Evolutionary conservation across 2,888 invertebrate genomes (phyloP).

Genomic region (Mesorhabditis sp.): DNA sequence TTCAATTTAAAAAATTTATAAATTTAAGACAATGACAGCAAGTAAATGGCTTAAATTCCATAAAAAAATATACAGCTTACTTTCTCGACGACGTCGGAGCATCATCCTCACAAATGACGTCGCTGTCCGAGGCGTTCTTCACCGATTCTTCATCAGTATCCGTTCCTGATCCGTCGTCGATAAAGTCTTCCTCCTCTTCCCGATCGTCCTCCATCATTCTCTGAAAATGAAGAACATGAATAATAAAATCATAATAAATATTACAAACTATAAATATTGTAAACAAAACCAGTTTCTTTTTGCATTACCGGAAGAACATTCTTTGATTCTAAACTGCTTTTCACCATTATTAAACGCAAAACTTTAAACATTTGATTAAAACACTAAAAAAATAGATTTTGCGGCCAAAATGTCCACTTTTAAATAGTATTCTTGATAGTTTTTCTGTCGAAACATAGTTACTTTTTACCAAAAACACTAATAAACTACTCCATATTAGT

Average conservation of each 20-base stretch:
- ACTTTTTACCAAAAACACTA: no score
- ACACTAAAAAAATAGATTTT: no score
- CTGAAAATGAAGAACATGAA: constrained; percentile 7
- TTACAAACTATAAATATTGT: constrained; percentile 7
- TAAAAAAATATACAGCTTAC: background rate
- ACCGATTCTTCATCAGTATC: background rate
- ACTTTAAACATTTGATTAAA: no score
- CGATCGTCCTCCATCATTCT: constrained; percentile 31
- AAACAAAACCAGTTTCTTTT: background rate
- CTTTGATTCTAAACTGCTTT: no score
- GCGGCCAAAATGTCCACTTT: no score
- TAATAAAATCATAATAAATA: background rate
- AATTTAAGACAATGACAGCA: no score
- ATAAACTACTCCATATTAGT: no score
- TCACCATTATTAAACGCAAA: no score
- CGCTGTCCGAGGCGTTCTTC: constrained; percentile 8
- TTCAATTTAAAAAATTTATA: no score
- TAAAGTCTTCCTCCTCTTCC: constrained; percentile 33
- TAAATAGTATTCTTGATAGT: no score
- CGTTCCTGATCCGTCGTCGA: constrained; percentile 16
- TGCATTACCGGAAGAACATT: background rate
- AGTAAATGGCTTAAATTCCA: no score
- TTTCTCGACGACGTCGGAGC: background rate
- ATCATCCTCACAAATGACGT: constrained; percentile 5
- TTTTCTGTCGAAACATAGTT: no score